phyloP scores from a whole-genome alignment of 37 sponge, comb jelly and placozoan species.

The Agelas oroides region DNA sequence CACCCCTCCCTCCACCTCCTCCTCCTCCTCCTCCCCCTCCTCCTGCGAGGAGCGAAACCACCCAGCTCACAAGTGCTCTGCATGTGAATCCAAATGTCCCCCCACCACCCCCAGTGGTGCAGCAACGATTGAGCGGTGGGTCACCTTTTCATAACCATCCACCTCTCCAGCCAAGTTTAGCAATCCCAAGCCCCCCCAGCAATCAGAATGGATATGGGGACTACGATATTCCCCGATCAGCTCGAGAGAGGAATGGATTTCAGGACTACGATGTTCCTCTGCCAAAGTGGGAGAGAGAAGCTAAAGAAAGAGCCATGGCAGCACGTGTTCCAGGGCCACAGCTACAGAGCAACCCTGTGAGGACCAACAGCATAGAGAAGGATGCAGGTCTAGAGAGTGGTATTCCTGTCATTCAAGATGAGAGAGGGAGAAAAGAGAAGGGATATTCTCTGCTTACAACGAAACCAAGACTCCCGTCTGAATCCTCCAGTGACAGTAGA shows the following conservation, averaged over 20 bases:
- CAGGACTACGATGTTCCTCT: slow-evolving; percentile 39
- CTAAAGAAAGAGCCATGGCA: too few relatives aligned
- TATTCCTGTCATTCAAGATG: slow-evolving; percentile 21
- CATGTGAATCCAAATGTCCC: background rate
- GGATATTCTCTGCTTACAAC: background rate
- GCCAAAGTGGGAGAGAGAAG: background rate
- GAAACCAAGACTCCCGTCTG: background rate
- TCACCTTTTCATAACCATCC: background rate
- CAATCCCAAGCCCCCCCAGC: too few relatives aligned
- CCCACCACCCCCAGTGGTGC: background rate
- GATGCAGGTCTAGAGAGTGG: slow-evolving; percentile 27
- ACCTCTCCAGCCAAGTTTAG: too few relatives aligned
- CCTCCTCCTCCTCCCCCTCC: slow-evolving; percentile 12
- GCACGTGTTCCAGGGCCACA: too few relatives aligned
- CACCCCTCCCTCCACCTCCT: background rate
- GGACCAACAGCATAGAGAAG: too few relatives aligned
- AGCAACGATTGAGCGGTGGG: background rate
- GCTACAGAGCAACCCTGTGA: too few relatives aligned
- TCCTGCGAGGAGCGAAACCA: background rate
- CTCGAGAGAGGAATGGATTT: background rate
- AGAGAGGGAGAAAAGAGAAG: slow-evolving; percentile 33
- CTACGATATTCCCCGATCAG: slow-evolving; percentile 29
- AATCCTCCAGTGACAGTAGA: slow-evolving; percentile 30
- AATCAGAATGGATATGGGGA: slow-evolving; percentile 13
- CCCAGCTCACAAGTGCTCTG: background rate